Evolutionary conservation across 2,113 vertebrate species (phyloP), one percentile per base, ranked within the genome.

Genomic region (Caranx melampygus): DNA sequence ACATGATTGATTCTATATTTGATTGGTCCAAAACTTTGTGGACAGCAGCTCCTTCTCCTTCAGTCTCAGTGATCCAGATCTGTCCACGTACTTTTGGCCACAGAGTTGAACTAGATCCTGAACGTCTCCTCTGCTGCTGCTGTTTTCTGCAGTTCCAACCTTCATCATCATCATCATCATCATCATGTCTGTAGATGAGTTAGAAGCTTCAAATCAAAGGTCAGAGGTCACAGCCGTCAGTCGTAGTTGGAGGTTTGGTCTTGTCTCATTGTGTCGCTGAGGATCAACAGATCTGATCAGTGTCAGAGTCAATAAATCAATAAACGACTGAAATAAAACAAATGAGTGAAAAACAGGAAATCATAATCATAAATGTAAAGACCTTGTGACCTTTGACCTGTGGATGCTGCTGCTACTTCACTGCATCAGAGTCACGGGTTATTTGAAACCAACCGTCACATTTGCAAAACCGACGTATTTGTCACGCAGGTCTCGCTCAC

Each of bases 391-490:
- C 44, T 45, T 20, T n/a, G 55, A 79, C 47, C 60, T 40, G 16
- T n/a, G 15, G 3, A 49, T 54, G 26, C 59, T 4, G 0, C 44
- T 49, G 55, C 64, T 57, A 34, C 75, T 26, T 69, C 33, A 52
- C 31, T 54, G 59, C 52, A 1, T 68, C 74, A 26, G 26, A 26
- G 3, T 40, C 4, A 45, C 55, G 15, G 0, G 0, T 65, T 3
- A 61, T 72, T 64, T 84, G 61, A 78, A 75, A 69, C 68, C 34
- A 66, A 76, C 79, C 75, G 42, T 63, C 47, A 6, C 1, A 84
- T 90, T 85, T 90, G 82, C 82, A 84, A 84, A 80, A 21, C 59
- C 10, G 40, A 58, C 64, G 16, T 15, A 33, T 9, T 45, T 78
- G 2, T 59, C 42, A 16, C 75, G 65, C 71, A 7, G 65, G 45